Evolutionary conservation across 2,888 invertebrate species (phyloP), one percentile per base, ranked within the genome.

Genomic region (Drosophila hamatofila): DNA sequence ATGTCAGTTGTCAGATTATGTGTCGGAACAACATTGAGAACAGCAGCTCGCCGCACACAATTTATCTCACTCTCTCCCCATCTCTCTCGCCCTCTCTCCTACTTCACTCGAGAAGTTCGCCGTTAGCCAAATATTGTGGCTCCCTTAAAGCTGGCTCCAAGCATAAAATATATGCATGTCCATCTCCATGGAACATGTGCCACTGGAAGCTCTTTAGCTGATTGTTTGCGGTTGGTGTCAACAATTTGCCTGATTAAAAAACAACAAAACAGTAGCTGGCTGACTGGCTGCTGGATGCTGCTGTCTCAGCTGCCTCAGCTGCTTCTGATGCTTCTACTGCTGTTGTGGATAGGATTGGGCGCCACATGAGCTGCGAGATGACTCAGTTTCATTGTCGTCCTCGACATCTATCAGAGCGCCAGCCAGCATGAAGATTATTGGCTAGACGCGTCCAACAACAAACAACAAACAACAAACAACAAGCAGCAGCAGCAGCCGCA

Each of bases 231-330:
- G 76, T 79, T 70, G 79, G 87, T 80, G 87, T 83, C 81, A 85
- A 86, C 84, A 88, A 85, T 85, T 85, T 85, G 80, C 56, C 84
- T 88, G 87, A 88, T 85, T 88, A 85, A 84, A 88, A 86, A 83
- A 64, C 69, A 86, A 86, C 72, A 71, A 72, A 72, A 52, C 33
- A 41, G 52, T 39, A 48, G 21, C 30, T 30, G 16, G 11, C 42
- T 35, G 6, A 8, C 9, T 35, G 39, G 14, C 33, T 7, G 48
- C 8, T 39, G n/a, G n/a, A n/a, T n/a, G n/a, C n/a, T 3, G 8
- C 30, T 30, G 30, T 27, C n/a, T n/a, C n/a, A n/a, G 37, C 37
- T 39, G 37, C 12, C 12, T 4, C 33, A 12, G 39, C 39, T 39
- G 16, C 16, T 44, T 12, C 12, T 42, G 42, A 14, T 35, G 14